These are phyloP conservation scores for Brachylomia viminalis DNA, from an alignment of 2,888 invertebrate species.

Conservation along the genomic window DNA sequence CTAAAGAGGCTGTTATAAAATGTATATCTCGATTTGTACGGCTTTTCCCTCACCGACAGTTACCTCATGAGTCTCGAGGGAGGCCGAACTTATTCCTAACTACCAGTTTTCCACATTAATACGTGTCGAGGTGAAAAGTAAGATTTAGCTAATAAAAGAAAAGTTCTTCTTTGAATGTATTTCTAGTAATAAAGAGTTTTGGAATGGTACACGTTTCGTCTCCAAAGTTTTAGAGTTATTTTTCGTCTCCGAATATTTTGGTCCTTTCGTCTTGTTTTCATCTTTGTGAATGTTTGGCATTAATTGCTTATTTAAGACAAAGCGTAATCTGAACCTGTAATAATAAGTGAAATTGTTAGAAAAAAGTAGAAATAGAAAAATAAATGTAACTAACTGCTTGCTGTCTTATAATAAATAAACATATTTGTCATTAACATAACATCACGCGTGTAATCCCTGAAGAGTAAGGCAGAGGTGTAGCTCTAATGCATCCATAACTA, in stretches of 20 bases:
- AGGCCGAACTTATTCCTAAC: neutral
- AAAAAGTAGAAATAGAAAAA: neutral
- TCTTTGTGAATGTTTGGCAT: neutral
- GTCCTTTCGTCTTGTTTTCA: neutral
- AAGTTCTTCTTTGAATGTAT: slow-evolving; percentile 13
- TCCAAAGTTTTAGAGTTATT: slow-evolving; percentile 5
- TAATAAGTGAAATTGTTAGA: neutral
- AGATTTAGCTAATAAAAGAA: slow-evolving; percentile 28
- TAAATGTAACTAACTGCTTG: neutral
- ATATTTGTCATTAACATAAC: no score
- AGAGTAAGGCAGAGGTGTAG: no score
- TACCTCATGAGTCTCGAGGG: slow-evolving; percentile 44
- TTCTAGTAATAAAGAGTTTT: slow-evolving; percentile 17
- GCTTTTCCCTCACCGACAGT: slow-evolving; percentile 9
- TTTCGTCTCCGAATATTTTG: slow-evolving; percentile 14
- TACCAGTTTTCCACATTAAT: slow-evolving; percentile 5
- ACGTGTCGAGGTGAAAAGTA: slow-evolving; percentile 10
- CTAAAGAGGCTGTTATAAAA: slow-evolving; percentile 32
- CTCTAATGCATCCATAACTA: no score
- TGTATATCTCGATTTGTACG: slow-evolving; percentile 41
- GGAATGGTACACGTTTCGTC: slow-evolving; percentile 5
- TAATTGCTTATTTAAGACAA: neutral
- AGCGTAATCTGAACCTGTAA: neutral
- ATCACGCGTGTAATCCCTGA: no score
- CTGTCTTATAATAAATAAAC: neutral